These are phyloP conservation scores for Mohoua ochrocephala DNA, from an alignment of 2,113 vertebrate species.

Conservation along the genomic window DNA sequence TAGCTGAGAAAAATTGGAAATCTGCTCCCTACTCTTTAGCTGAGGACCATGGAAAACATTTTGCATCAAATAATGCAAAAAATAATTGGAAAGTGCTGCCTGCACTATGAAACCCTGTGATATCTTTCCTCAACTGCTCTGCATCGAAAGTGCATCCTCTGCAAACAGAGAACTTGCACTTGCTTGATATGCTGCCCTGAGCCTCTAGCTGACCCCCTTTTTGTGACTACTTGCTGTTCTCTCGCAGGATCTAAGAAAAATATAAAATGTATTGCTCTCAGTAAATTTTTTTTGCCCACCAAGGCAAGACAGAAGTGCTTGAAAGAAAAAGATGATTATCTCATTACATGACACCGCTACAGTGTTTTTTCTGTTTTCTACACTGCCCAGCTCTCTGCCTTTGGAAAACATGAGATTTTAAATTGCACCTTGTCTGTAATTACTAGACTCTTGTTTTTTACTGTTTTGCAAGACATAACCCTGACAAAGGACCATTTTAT, in stretches of 20 bases:
- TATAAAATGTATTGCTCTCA: not conserved
- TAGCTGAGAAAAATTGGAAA: not conserved
- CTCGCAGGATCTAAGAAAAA: not conserved
- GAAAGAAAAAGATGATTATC: not conserved
- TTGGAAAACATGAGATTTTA: not conserved
- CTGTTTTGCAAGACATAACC: not conserved
- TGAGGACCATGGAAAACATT: not conserved
- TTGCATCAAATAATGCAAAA: not conserved
- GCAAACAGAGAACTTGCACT: not conserved
- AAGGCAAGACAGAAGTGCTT: not conserved
- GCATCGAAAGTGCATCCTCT: not conserved
- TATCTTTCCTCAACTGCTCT: not conserved
- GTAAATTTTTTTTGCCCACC: not conserved
- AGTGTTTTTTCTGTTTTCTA: not conserved
- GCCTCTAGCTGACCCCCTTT: not conserved
- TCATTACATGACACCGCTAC: not conserved
- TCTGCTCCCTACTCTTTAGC: not conserved
- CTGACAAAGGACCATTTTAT: not conserved
- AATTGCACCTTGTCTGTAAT: not conserved
- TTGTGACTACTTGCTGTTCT: not conserved
- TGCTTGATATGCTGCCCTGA: not conserved
- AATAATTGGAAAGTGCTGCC: not conserved
- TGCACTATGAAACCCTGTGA: not conserved
- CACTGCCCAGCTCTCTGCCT: not conserved
- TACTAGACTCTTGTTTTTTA: not conserved